phyloP scores from a whole-genome alignment of 2,797 vertebrate species.

The Echeneis naucrates region DNA sequence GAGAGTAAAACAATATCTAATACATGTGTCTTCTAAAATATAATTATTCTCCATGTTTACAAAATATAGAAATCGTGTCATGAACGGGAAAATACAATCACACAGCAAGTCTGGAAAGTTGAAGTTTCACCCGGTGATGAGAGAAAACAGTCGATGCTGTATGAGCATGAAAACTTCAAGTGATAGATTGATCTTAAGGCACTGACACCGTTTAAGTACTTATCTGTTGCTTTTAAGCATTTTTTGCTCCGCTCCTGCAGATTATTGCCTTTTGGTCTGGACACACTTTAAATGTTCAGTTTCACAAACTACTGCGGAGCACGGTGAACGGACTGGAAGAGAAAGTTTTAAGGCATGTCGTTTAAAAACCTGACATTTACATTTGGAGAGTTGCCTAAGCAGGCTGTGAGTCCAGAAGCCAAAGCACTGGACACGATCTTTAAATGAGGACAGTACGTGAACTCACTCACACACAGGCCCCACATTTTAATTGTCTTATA shows the following conservation, averaged over 20 bases:
- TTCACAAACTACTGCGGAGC: constrained; percentile 20
- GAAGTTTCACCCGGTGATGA: constrained; percentile 28
- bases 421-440: constrained; percentile 13
- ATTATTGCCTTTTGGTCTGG: constrained; percentile 43
- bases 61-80: constrained; percentile 53
- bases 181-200: constrained; percentile 80
- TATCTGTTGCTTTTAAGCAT: constrained; percentile 69
- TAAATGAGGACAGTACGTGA: constrained; percentile 14
- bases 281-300: constrained; percentile 39
- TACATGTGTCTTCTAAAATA: constrained; percentile 67
- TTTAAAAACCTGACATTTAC: constrained; percentile 52
- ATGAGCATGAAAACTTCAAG: constrained; percentile 63
- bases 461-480: constrained; percentile 16
- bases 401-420: constrained; percentile 40
- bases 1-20: constrained; percentile 63
- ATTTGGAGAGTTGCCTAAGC: constrained; percentile 31
- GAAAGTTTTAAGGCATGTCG: constrained; percentile 60
- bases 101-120: constrained; percentile 34
- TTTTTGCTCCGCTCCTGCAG: constrained; percentile 19
- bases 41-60: constrained; percentile 48
- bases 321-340: constrained; percentile 20
- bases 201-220: constrained; percentile 84
- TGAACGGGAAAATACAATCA: constrained; percentile 44
- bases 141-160: constrained; percentile 44
- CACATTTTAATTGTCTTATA: neutral